Percentiles rank a stretch among this genome's conserved stretches.
These are phyloP conservation scores for Aleiodes alternator DNA, from an alignment of 2,888 invertebrate species.

Conservation along the genomic window DNA sequence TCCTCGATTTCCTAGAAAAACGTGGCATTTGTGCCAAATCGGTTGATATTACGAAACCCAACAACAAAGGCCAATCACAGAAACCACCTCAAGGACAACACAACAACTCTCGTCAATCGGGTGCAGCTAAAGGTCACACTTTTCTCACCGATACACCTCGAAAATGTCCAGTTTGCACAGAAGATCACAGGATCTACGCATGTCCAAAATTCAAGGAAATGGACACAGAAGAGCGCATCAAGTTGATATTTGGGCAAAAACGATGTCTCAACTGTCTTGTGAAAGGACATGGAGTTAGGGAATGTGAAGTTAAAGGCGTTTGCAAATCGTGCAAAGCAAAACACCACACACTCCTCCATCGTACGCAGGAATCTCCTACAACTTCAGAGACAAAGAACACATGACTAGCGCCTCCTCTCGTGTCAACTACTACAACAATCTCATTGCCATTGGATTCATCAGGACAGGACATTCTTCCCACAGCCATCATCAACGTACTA, in stretches of 20 bases:
- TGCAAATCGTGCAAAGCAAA: constrained; percentile 5
- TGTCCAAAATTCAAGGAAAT: neutral
- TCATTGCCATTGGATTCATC: too few species aligned
- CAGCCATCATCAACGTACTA: too few species aligned
- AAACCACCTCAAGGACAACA: neutral
- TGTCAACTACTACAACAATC: too few species aligned
- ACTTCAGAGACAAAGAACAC: too few species aligned
- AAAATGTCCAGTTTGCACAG: constrained; percentile 1
- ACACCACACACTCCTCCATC: constrained; percentile 14
- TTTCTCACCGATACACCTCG: too few species aligned
- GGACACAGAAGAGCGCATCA: neutral
- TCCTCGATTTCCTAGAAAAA: constrained; percentile 47
- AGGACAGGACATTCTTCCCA: too few species aligned
- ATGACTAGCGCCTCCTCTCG: too few species aligned
- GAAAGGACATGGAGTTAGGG: neutral
- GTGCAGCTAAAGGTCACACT: too few species aligned
- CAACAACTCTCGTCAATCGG: too few species aligned
- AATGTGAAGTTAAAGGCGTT: neutral
- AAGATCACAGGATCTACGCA: constrained; percentile 14
- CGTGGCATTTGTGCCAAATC: constrained; percentile 44
- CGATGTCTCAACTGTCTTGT: constrained; percentile 11
- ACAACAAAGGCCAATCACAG: neutral
- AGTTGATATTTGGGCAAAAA: neutral
- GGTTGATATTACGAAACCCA: neutral
- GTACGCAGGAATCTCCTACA: neutral